Evolutionary conservation across 2,113 vertebrate genomes (phyloP).

Genomic region (Nycticebus coucang): DNA sequence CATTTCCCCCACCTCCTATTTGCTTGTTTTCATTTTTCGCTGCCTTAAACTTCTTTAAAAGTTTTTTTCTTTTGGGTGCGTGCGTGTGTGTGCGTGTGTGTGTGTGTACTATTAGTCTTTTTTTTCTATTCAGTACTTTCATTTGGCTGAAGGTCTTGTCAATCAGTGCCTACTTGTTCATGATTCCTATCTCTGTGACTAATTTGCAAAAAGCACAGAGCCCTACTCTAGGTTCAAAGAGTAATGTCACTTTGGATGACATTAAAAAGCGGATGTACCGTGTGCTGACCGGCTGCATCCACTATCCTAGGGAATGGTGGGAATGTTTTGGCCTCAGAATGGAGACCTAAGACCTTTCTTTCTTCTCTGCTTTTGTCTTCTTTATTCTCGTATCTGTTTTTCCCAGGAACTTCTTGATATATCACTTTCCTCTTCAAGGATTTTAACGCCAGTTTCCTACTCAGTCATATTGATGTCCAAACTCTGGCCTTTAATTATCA

Average conservation of each 20-base stretch:
- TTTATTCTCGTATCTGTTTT: neutral
- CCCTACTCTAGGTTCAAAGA: neutral
- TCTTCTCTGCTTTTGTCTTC: neutral
- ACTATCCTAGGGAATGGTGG: neutral
- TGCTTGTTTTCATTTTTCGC: neutral
- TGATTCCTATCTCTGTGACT: neutral
- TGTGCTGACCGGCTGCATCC: neutral
- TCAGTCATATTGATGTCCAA: neutral
- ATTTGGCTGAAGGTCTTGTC: neutral
- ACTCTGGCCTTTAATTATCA: neutral
- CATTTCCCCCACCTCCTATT: no score
- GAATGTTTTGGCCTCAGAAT: neutral
- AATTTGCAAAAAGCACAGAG: neutral
- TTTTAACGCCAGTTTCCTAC: neutral
- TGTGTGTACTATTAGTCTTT: neutral
- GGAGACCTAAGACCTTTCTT: neutral
- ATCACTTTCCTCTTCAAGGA: neutral
- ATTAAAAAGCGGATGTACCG: neutral
- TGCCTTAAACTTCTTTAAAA: neutral
- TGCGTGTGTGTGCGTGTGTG: no score
- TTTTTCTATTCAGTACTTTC: neutral
- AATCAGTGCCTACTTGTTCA: neutral
- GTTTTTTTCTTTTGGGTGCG: neutral
- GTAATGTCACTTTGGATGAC: neutral
- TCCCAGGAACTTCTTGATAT: neutral